A percentile compares a stretch with the other conserved stretches of the same genome.
These are phyloP conservation scores for Holacanthella duospinosa DNA, from an alignment of 2,888 invertebrate genomes.

Conservation along the genomic window DNA sequence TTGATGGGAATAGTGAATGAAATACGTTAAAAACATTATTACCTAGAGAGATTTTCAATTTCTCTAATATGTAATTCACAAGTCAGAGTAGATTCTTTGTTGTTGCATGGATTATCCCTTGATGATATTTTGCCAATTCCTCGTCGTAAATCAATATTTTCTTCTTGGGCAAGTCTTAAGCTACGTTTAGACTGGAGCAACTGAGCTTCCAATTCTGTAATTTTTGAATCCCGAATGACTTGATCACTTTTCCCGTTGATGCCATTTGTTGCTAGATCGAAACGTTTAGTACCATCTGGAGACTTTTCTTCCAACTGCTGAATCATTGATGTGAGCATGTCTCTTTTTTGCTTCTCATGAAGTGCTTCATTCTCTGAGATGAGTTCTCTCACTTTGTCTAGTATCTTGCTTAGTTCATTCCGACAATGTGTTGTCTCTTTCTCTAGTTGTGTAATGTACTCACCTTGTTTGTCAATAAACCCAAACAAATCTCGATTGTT, in stretches of 20 bases:
- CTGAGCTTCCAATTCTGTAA: constrained; percentile 73
- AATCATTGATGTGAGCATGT: constrained; percentile 35
- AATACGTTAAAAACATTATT: no score
- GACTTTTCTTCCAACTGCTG: constrained; percentile 38
- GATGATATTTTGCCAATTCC: neutral
- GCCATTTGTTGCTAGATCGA: neutral
- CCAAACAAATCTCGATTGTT: constrained; percentile 53
- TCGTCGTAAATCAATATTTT: constrained; percentile 47
- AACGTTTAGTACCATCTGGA: constrained; percentile 11
- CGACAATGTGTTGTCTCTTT: constrained; percentile 73
- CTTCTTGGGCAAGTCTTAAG: constrained; percentile 59
- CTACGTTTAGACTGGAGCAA: constrained; percentile 66
- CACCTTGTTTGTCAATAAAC: constrained; percentile 75
- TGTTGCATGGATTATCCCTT: neutral
- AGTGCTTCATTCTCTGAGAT: constrained; percentile 72
- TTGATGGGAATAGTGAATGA: no score
- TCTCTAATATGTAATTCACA: constrained; percentile 57
- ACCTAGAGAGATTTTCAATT: constrained; percentile 60
- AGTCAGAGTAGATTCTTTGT: no score
- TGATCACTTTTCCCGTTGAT: constrained; percentile 11
- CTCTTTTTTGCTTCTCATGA: constrained; percentile 55
- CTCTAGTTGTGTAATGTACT: constrained; percentile 75
- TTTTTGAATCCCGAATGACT: constrained; percentile 65
- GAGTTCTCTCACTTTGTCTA: constrained; percentile 73
- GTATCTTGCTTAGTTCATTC: constrained; percentile 63